Conservation (phyloP, 2,113 vertebrate species). For the Myrmecobius fasciatus region DNA sequence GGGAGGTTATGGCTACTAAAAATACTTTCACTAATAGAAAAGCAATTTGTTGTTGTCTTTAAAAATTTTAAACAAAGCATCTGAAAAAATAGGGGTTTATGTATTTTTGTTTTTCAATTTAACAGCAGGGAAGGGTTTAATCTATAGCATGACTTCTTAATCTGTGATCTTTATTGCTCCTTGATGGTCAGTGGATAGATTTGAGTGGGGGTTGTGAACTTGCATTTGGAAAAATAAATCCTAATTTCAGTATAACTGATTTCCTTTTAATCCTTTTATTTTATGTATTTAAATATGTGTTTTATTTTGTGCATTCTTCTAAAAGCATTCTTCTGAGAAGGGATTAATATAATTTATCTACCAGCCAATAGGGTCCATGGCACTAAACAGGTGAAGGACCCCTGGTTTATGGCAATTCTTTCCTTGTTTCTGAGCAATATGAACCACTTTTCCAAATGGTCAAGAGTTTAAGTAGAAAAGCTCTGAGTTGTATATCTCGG, state of each 20-base stretch:
- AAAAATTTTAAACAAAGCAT: background rate
- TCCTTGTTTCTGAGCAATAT: too few relatives aligned
- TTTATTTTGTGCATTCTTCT: background rate
- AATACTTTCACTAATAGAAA: background rate
- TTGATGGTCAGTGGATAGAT: background rate
- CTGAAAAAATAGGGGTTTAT: background rate
- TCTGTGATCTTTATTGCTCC: background rate
- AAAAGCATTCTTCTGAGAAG: background rate
- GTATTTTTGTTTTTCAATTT: background rate
- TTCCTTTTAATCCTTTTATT: background rate
- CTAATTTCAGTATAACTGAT: background rate
- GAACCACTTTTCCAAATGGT: too few relatives aligned
- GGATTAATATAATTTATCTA: too few relatives aligned
- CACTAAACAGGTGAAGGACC: too few relatives aligned
- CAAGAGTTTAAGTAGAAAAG: too few relatives aligned
- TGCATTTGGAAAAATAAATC: background rate
- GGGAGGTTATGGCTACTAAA: background rate
- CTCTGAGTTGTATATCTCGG: too few relatives aligned
- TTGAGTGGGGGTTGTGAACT: background rate
- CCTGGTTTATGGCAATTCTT: too few relatives aligned
- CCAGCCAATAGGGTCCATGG: too few relatives aligned
- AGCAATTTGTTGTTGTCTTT: background rate
- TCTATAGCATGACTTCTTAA: background rate
- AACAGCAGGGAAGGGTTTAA: background rate
- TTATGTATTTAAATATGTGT: background rate